Evolutionary conservation across 2,888 invertebrate species (phyloP).

Genomic region (Scaptodrosophila latifasciaeformis): DNA sequence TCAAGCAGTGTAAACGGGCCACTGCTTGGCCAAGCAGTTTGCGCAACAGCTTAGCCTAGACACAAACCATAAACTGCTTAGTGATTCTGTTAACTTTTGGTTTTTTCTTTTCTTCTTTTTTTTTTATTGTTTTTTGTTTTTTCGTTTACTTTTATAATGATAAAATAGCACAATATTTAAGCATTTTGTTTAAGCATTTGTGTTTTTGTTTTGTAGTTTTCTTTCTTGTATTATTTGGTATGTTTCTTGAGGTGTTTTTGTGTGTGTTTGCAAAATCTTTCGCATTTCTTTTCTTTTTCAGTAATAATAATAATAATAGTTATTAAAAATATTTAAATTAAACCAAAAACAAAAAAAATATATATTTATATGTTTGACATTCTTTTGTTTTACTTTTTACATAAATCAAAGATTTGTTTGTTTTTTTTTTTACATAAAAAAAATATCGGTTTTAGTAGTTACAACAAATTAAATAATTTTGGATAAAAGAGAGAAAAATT

Average conservation of each 20-base stretch:
- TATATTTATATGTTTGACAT: constrained; percentile 57
- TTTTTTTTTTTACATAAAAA: constrained; percentile 48
- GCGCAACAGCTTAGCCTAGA: too few relatives aligned
- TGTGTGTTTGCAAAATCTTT: constrained; percentile 14
- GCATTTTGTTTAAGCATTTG: constrained; percentile 3
- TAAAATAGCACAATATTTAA: constrained; percentile 50
- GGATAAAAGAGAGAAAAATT: too few relatives aligned
- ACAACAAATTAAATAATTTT: too few relatives aligned
- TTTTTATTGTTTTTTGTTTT: constrained; percentile 25
- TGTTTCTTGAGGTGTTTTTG: constrained; percentile 42
- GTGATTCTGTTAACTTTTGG: neutral
- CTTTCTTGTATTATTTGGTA: constrained; percentile 47
- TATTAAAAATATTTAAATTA: too few relatives aligned
- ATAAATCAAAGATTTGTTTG: too few relatives aligned
- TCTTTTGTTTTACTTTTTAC: too few relatives aligned
- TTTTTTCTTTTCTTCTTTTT: constrained; percentile 28
- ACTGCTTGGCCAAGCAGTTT: constrained; percentile 16
- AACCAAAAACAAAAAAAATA: too few relatives aligned
- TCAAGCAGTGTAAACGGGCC: too few relatives aligned
- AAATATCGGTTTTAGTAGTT: constrained; percentile 42
- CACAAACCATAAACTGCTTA: too few relatives aligned
- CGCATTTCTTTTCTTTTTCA: constrained; percentile 27
- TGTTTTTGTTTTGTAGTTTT: constrained; percentile 38
- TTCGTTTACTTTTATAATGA: too few relatives aligned
- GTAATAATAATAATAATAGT: constrained; percentile 43